A percentile compares a stretch with the other conserved stretches of the same genome.
Evolutionary conservation across 2,797 vertebrate species (phyloP).

Genomic region (Staurois parvus): DNA sequence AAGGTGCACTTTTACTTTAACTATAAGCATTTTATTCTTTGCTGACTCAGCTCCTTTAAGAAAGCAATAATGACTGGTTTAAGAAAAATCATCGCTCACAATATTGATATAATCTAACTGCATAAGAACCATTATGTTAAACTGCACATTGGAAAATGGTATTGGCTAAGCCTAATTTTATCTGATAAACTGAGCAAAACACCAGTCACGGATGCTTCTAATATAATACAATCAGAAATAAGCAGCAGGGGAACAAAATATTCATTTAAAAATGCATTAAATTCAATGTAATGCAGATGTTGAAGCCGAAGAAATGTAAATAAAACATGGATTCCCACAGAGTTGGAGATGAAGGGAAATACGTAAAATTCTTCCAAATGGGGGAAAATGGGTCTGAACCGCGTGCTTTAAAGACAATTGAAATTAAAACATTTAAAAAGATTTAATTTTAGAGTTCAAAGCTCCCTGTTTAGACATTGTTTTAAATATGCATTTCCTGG

Average conservation of each 20-base stretch:
- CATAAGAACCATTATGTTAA: constrained; percentile 30
- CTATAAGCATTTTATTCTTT: too few relatives aligned
- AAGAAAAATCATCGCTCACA: neutral
- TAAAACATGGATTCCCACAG: constrained; percentile 33
- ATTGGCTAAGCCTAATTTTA: constrained; percentile 27
- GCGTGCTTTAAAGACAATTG: constrained; percentile 30
- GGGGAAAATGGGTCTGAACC: constrained; percentile 35
- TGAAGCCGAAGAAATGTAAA: constrained; percentile 45
- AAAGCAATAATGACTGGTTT: neutral
- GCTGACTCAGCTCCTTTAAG: neutral
- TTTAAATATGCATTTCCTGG: constrained; percentile 40
- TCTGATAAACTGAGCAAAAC: constrained; percentile 44
- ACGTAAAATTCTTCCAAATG: constrained; percentile 37
- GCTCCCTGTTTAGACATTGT: constrained; percentile 40
- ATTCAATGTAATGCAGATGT: constrained; percentile 49
- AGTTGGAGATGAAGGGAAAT: constrained; percentile 32
- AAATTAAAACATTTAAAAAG: constrained; percentile 53
- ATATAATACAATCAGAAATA: constrained; percentile 54
- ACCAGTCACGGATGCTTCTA: constrained; percentile 20
- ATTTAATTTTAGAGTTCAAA: constrained; percentile 39
- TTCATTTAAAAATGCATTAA: constrained; percentile 58
- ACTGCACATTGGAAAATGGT: constrained; percentile 30
- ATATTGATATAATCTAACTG: constrained; percentile 22
- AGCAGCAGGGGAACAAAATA: constrained; percentile 51
- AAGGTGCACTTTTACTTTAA: too few relatives aligned